Base-by-base conservation (phyloP, 2,797 vertebrate species). In the Ctenosaura bakeri region DNA sequence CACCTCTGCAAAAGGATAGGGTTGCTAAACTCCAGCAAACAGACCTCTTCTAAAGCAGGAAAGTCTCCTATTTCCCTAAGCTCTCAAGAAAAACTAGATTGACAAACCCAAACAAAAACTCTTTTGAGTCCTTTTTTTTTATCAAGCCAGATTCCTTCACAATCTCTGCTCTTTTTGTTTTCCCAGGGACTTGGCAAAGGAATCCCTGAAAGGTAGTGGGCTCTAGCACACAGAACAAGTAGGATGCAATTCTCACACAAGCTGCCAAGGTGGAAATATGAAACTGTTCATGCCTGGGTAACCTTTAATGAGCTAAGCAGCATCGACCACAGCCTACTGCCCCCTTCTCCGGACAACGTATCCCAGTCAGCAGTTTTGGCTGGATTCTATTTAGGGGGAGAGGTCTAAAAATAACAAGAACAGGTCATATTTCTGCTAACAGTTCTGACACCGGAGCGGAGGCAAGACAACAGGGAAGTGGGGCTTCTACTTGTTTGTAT, bases 391-490 rank as follows among this genome's bases (percentile, higher is more conserved):
- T 82, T n/a, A 76, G 32, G 77, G n/a, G 62, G 59, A 69, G 52
- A 88, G 35, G 66, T 50, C 66, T 62, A 83, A 76, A 82, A 82
- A 83, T 50, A 88, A 69, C 54, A 71, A 20, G 6, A 52, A 88
- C 24, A 2, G 42, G 52, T 46, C 22, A 3, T 22, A 62, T 83
- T 73, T 50, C 69, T 74, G 87, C 38, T 22, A 29, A 20, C 35
- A 4, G n/a, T 29, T 54, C 20, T 35, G 78, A 73, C 87, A 59
- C 4, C 0, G 3, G 50, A 88, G 52, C 5, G 0, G 50, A 73
- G 35, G 50, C 38, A 42, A 82, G 6, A 46, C 38, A 73, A 35
- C 4, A 1, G 42, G 76, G 76, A 50, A 9, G 42, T 20, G 26
- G n/a, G 56, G 18, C n/a, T 9, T 22, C n/a, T 13, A 13, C 66